Percentiles rank a stretch among this genome's conserved stretches.
Evolutionary conservation across 2,888 invertebrate species (phyloP).

Genomic region (Cosmia trapezina): DNA sequence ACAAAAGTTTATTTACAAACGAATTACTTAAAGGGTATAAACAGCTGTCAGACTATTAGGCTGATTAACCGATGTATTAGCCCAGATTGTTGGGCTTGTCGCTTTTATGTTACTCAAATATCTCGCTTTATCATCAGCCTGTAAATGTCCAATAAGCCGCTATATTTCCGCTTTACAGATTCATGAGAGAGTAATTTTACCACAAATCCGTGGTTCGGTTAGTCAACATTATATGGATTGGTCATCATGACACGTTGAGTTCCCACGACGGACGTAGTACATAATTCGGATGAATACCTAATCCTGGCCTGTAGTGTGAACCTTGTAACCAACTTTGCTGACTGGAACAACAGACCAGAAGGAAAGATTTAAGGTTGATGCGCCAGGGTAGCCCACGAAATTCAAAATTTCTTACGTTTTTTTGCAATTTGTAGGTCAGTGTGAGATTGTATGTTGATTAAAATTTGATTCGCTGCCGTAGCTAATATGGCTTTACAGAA

Average conservation of each 20-base stretch:
- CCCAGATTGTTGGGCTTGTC: conserved; percentile 3
- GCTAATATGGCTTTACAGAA: no score
- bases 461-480: no score
- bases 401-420: no score
- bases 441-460: no score
- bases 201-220: conserved; percentile 27
- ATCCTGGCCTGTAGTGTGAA: not conserved
- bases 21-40: conserved; percentile 41
- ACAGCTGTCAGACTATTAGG: conserved; percentile 36
- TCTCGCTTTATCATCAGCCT: conserved; percentile 1
- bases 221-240: conserved; percentile 11
- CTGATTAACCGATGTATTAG: conserved; percentile 32
- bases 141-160: conserved; percentile 6
- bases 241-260: conserved; percentile 10
- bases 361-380: not conserved
- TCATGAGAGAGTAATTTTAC: conserved; percentile 26
- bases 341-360: not conserved
- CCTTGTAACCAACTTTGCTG: not conserved
- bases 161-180: conserved; percentile 20
- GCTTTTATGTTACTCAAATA: conserved; percentile 18
- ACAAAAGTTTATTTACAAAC: conserved; percentile 52
- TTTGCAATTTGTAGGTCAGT: no score
- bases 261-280: conserved; percentile 10
- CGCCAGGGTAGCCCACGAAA: no score
- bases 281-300: not conserved